phyloP scores from a whole-genome alignment of 23 tunicate genomes.

The Ciona savignyi region DNA sequence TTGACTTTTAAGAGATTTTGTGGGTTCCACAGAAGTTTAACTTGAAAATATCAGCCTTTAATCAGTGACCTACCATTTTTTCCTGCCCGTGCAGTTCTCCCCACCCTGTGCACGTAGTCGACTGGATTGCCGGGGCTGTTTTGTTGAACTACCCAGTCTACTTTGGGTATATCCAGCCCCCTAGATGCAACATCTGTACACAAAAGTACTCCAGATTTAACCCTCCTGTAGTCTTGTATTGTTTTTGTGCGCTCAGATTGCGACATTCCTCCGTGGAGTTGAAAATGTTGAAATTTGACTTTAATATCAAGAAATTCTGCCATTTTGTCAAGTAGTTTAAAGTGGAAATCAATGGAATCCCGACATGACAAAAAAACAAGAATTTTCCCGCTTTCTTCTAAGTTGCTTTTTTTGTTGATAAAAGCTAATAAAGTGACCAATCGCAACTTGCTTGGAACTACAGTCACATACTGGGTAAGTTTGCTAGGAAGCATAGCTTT shows the following conservation, averaged over 20 bases:
- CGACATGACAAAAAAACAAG: constrained; percentile 87
- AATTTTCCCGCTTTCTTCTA: constrained; percentile 19
- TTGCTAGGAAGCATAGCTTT: constrained; percentile 53
- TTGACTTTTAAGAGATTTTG: too few species aligned
- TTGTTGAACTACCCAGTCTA: constrained; percentile 89
- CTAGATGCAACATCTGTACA: constrained; percentile 98
- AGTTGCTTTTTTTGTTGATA: constrained; percentile 21
- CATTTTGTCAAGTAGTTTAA: constrained; percentile 25
- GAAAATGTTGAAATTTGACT: constrained; percentile 1
- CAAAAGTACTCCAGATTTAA: constrained; percentile 36
- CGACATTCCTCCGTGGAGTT: constrained; percentile 92
- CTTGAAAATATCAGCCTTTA: too few species aligned
- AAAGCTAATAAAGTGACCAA: constrained; percentile 60
- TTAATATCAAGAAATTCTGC: background rate
- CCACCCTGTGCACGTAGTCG: constrained; percentile 93
- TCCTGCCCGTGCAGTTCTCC: constrained; percentile 97
- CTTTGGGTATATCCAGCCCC: constrained; percentile 90
- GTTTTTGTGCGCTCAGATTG: constrained; percentile 58
- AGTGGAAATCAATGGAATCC: constrained; percentile 81
- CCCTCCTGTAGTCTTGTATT: constrained; percentile 21
- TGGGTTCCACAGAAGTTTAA: too few species aligned
- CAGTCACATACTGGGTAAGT: constrained; percentile 47
- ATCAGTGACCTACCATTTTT: constrained; percentile 59
- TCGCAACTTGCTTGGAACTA: constrained; percentile 85
- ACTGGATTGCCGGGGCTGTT: constrained; percentile 87